A percentile compares a stretch with the other conserved stretches of the same genome.
These are phyloP conservation scores for Ctenodactylus gundi DNA, from an alignment of 2,113 vertebrate species.

Conservation along the genomic window DNA sequence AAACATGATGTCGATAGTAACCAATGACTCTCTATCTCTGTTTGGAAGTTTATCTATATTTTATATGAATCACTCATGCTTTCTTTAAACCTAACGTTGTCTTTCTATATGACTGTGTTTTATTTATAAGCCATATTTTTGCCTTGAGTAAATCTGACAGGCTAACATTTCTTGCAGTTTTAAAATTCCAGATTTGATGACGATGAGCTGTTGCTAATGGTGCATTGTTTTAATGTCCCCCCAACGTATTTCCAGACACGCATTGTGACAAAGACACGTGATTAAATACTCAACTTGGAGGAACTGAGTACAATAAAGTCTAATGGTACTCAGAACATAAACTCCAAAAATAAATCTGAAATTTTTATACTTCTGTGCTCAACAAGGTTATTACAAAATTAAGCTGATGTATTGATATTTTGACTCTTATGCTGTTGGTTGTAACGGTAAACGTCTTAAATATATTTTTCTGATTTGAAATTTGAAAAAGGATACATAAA, in stretches of 20 bases:
- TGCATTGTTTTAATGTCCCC: not conserved
- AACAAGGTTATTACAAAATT: not conserved
- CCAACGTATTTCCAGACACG: not conserved
- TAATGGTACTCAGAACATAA: not conserved
- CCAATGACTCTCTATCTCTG: not conserved
- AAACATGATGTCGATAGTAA: not conserved
- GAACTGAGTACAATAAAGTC: not conserved
- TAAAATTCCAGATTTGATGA: not conserved
- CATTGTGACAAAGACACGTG: not conserved
- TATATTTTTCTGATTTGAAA: conserved; percentile 1
- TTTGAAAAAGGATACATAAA: not conserved
- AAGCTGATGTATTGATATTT: not conserved
- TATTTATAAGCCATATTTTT: conserved; percentile 9
- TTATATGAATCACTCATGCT: not conserved
- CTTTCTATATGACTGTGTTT: not conserved
- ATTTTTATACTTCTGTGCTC: not conserved
- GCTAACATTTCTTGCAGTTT: not conserved
- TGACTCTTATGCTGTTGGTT: not conserved
- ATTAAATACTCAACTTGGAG: not conserved
- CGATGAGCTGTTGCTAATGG: not conserved
- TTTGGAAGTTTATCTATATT: conserved; percentile 21
- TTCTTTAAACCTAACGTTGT: conserved; percentile 14
- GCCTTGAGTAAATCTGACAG: not conserved
- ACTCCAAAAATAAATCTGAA: not conserved
- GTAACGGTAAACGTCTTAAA: not conserved